Base-by-base conservation (phyloP, 2,113 vertebrate species). In the Electrona antarctica region DNA sequence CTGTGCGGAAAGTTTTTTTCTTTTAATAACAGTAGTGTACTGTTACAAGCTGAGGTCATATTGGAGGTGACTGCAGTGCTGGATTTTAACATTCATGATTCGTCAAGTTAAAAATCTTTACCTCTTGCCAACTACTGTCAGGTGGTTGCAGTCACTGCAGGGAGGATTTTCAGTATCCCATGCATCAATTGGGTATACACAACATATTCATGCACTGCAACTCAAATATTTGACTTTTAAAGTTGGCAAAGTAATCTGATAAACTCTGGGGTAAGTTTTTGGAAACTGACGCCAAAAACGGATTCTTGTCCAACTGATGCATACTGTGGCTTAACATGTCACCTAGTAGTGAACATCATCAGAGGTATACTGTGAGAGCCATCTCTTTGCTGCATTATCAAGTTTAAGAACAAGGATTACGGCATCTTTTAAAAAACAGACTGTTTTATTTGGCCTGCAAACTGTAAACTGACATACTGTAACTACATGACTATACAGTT, bases 401-500 rank as follows among this genome's bases (percentile, higher is more conserved):
- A 41, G 13, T 63, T 48, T 55, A 33, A 67, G 8, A 12, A 74
- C n/a, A 11, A 9, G 62, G 49, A 50, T 41, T 15, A 1, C n/a
- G 12, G n/a, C 21, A 21, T 54, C 51, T 54, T 54, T 67, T 45
- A 11, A 50, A 61, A 57, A 55, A 46, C 11, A 51, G 11, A 54
- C 12, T 54, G 6, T 12, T 12, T 54, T 41, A 12, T 11, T 54
- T 54, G n/a, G 51, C 13, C 51, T 50, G 49, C 8, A 50, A 50
- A 41, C 8, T 50, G 49, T 11, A 54, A 13, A 13, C 11, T 13
- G n/a, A n/a, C 46, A 52, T 64, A 65, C 52, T 67, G 33, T 65
- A 74, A 7, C 75, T 21, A 41, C 67, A 68, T 2, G 67, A 74
- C 71, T 63, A 67, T 69, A 66, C 60, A 74, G 68, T 65, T 69